Evolutionary conservation across 2,113 vertebrate genomes (phyloP).

Genomic region (Mystacornis crossleyi): DNA sequence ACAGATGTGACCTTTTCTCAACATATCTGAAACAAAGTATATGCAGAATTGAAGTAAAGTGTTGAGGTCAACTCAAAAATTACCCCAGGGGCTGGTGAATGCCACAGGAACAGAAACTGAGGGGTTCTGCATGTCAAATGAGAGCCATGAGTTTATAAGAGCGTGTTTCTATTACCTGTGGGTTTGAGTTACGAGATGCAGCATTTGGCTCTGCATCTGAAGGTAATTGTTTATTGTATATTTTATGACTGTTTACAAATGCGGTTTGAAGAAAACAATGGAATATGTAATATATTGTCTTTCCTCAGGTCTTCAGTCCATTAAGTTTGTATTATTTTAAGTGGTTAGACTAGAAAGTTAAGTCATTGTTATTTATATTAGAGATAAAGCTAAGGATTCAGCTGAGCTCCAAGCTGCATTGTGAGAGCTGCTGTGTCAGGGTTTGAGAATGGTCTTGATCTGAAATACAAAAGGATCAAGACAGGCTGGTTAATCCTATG

Average conservation of each 20-base stretch:
- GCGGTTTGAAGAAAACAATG: neutral
- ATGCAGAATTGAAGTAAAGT: neutral
- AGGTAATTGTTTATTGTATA: neutral
- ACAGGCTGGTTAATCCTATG: neutral
- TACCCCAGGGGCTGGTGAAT: neutral
- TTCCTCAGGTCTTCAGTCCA: conserved; percentile 7
- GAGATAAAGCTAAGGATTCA: neutral
- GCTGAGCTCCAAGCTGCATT: neutral
- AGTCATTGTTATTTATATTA: conserved; percentile 38
- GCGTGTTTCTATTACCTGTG: neutral
- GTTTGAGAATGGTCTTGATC: neutral
- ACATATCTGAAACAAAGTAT: neutral
- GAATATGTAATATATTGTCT: neutral
- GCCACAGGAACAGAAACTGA: neutral
- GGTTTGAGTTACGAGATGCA: neutral
- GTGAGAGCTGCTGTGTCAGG: neutral
- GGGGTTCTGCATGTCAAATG: neutral
- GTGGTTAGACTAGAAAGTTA: neutral
- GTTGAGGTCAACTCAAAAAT: neutral
- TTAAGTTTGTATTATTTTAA: neutral
- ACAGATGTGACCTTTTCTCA: neutral
- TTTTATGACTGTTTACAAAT: conserved; percentile 49
- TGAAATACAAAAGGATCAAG: neutral
- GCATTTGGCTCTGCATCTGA: conserved; percentile 35
- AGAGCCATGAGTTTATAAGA: neutral